Conservation (phyloP, 2,888 invertebrate genomes). For the Leucophenga maculata region DNA sequence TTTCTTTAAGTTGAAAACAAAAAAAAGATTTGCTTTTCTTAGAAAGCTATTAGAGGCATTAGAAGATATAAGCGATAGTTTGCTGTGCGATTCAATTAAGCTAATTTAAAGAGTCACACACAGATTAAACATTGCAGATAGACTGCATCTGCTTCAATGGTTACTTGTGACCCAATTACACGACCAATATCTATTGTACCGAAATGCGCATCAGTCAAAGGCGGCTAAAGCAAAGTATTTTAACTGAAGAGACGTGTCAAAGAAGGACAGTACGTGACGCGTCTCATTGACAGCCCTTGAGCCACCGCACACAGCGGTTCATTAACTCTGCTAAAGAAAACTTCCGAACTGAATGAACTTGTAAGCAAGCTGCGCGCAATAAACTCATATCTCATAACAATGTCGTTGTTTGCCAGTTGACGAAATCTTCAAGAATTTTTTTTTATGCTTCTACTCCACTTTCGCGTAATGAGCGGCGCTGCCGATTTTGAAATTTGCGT, state of each 20-base stretch:
- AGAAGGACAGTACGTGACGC: background rate
- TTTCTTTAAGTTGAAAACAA: too few relatives aligned
- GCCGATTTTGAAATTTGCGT: background rate
- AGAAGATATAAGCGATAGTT: background rate
- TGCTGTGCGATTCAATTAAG: background rate
- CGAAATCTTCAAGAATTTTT: background rate
- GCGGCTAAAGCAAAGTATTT: background rate
- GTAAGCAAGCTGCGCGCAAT: too few relatives aligned
- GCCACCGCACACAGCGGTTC: constrained; percentile 48
- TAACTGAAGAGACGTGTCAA: constrained; percentile 10
- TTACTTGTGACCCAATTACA: constrained; percentile 42
- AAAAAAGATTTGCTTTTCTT: background rate
- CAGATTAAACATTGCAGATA: constrained; percentile 25
- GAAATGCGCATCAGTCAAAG: background rate
- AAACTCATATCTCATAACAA: too few relatives aligned
- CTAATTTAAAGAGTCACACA: background rate
- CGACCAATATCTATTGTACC: constrained; percentile 16
- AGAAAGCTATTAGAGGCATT: constrained; percentile 19
- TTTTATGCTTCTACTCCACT: background rate
- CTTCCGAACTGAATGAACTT: too few relatives aligned
- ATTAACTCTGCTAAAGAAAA: constrained; percentile 45
- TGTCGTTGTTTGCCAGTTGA: background rate
- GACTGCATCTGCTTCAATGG: background rate
- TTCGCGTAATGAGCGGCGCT: background rate
- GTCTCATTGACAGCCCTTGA: constrained; percentile 40